These are phyloP conservation scores for Heliothis virescens DNA, from an alignment of 1,140 invertebrate species.

Conservation along the genomic window DNA sequence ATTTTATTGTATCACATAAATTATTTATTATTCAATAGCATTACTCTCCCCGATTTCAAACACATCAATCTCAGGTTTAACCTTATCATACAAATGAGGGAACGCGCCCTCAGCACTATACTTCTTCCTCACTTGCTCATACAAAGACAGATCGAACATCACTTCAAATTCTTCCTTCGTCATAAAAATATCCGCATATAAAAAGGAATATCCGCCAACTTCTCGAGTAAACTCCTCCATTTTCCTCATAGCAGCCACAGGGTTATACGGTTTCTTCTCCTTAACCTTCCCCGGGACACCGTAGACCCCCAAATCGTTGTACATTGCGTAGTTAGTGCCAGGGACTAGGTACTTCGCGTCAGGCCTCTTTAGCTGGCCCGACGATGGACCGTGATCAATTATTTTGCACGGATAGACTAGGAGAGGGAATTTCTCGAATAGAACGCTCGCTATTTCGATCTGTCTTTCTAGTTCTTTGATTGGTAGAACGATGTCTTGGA, in stretches of 20 bases:
- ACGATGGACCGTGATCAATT: conserved; percentile 89
- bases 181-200: conserved; percentile 92
- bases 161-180: conserved; percentile 92
- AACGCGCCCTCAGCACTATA: conserved; percentile 90
- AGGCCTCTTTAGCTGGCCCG: conserved; percentile 88
- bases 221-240: conserved; percentile 87
- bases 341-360: conserved; percentile 88
- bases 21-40: conserved; percentile 84
- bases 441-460: conserved; percentile 89
- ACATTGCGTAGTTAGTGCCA: conserved; percentile 88
- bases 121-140: conserved; percentile 89
- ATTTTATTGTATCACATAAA: conserved; percentile 47
- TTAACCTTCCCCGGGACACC: conserved; percentile 90
- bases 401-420: conserved; percentile 94
- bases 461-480: conserved; percentile 89
- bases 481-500: conserved; percentile 94
- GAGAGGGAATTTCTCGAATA: conserved; percentile 92
- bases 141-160: conserved; percentile 94
- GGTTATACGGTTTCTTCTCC: conserved; percentile 87
- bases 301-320: conserved; percentile 93
- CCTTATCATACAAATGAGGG: conserved; percentile 94
- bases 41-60: conserved; percentile 88
- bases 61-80: conserved; percentile 91
- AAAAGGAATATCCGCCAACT: conserved; percentile 90
- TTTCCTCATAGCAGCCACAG: conserved; percentile 81